phyloP scores from a whole-genome alignment of 2,113 vertebrate species.

The Hippocampus zosterae region DNA sequence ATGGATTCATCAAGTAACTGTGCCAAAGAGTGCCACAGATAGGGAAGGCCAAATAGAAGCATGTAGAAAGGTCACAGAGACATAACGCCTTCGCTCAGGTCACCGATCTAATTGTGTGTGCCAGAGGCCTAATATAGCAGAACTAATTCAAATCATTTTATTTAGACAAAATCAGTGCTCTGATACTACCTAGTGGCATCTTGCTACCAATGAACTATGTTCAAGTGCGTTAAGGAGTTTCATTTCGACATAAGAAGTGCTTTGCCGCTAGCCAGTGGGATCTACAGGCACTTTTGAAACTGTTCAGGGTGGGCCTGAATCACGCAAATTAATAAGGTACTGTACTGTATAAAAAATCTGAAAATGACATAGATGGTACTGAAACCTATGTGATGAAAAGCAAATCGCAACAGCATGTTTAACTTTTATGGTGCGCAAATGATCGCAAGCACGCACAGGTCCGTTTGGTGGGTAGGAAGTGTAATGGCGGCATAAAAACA shows the following conservation, averaged over 20 bases:
- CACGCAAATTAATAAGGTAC: too few species aligned
- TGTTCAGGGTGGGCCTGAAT: too few species aligned
- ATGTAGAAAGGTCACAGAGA: too few species aligned
- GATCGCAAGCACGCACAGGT: neutral
- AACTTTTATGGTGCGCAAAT: neutral
- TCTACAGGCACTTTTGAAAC: neutral
- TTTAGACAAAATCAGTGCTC: neutral
- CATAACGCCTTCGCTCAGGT: too few species aligned
- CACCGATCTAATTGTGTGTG: too few species aligned
- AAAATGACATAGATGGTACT: neutral
- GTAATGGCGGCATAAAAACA: conserved; percentile 23
- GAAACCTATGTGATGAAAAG: neutral
- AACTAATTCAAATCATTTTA: too few species aligned
- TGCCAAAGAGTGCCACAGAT: too few species aligned
- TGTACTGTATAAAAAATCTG: neutral
- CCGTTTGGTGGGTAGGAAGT: neutral
- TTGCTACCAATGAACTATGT: neutral
- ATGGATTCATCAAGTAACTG: too few species aligned
- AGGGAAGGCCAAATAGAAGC: too few species aligned
- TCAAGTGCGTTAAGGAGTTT: neutral
- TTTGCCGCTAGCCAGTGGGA: neutral
- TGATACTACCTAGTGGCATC: neutral
- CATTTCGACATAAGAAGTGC: neutral
- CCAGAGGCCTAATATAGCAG: too few species aligned
- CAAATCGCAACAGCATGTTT: neutral